phyloP scores from a whole-genome alignment of 1,140 invertebrate species.

The Drosophila insularis region DNA sequence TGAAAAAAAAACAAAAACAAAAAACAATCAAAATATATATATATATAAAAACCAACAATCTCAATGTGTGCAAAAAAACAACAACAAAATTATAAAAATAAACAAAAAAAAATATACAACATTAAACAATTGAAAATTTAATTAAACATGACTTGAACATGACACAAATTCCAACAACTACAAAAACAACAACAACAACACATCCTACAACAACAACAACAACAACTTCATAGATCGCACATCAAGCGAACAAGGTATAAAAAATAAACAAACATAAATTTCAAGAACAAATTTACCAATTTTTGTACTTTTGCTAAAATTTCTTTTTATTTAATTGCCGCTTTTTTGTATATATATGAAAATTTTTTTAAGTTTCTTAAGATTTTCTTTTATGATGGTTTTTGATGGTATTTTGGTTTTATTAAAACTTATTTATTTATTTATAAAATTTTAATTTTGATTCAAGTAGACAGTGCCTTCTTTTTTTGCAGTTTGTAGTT shows the following conservation, averaged over 20 bases:
- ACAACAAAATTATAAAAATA: slow-evolving; percentile 35
- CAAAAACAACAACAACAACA: slow-evolving; percentile 41
- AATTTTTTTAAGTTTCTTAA: slow-evolving; percentile 19
- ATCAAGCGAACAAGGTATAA: slow-evolving; percentile 82
- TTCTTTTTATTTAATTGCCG: slow-evolving; percentile 51
- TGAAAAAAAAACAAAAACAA: slow-evolving; percentile 38
- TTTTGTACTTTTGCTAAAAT: slow-evolving; percentile 48
- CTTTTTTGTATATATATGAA: slow-evolving; percentile 53
- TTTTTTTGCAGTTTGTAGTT: neutral
- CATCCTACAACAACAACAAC: slow-evolving; percentile 57
- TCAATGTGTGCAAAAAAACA: slow-evolving; percentile 73
- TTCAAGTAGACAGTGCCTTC: neutral
- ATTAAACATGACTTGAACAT: slow-evolving; percentile 64
- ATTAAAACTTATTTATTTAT: neutral
- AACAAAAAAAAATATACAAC: slow-evolving; percentile 55
- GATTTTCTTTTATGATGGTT: neutral
- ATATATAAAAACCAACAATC: slow-evolving; percentile 59
- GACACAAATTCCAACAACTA: slow-evolving; percentile 62
- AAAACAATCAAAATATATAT: slow-evolving; percentile 34
- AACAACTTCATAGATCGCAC: slow-evolving; percentile 77
- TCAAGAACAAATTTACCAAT: slow-evolving; percentile 50
- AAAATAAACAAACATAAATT: slow-evolving; percentile 27
- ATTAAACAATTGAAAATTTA: slow-evolving; percentile 70
- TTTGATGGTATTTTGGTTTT: neutral
- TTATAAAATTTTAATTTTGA: neutral